phyloP scores from a whole-genome alignment of 1,140 invertebrate species.

The Meloidogyne hapla region DNA sequence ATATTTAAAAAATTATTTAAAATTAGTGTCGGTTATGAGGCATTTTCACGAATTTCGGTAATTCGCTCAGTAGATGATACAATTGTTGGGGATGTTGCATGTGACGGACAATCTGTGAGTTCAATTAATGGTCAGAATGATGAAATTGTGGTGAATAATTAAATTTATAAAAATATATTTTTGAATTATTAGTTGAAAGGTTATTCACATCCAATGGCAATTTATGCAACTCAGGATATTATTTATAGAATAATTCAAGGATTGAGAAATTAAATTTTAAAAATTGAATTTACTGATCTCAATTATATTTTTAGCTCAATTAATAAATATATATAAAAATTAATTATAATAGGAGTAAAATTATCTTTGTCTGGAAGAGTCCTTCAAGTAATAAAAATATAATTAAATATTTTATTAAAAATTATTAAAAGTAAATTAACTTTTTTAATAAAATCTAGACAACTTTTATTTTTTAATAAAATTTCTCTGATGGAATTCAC shows the following conservation, averaged over 20 bases:
- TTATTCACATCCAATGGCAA: not conserved
- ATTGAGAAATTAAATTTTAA: not conserved
- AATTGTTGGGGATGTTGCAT: conserved; percentile 12
- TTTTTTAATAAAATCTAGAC: too few relatives aligned
- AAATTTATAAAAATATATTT: not conserved
- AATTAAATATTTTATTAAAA: too few relatives aligned
- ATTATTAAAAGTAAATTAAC: too few relatives aligned
- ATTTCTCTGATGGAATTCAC: too few relatives aligned
- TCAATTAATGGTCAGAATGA: conserved; percentile 21
- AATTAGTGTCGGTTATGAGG: conserved; percentile 19
- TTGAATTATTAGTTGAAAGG: not conserved
- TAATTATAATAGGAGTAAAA: too few relatives aligned
- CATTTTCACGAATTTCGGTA: conserved; percentile 9
- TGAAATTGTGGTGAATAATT: conserved; percentile 17
- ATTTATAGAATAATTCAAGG: not conserved
- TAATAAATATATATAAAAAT: too few relatives aligned
- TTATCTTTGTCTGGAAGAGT: too few relatives aligned
- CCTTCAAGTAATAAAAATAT: too few relatives aligned
- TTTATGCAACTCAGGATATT: not conserved
- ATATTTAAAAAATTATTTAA: not conserved
- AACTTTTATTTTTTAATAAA: too few relatives aligned
- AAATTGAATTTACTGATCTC: not conserved
- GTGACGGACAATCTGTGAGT: conserved; percentile 15
- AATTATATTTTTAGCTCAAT: too few relatives aligned
- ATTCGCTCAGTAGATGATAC: conserved; percentile 22